Evolutionary conservation across 2,888 invertebrate species (phyloP).

Genomic region (Eupithecia dodoneata): DNA sequence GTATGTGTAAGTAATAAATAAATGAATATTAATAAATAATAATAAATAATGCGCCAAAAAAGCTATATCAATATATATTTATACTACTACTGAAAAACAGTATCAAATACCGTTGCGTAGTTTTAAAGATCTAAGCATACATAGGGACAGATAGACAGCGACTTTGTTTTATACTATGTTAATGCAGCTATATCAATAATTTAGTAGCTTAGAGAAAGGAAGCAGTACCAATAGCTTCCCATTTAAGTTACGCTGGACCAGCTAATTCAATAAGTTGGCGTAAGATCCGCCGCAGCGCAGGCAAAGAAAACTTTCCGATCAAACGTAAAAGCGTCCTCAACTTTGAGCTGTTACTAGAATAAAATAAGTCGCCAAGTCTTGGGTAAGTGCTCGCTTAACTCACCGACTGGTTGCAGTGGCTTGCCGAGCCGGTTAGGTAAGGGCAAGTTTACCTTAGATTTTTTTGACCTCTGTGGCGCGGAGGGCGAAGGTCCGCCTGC

Average conservation of each 20-base stretch:
- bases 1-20: too few species aligned
- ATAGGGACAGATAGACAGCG: too few species aligned
- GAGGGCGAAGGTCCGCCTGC: too few species aligned
- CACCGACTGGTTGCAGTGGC: constrained; percentile 27
- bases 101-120: too few species aligned
- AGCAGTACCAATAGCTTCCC: not conserved
- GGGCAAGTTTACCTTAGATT: not conserved
- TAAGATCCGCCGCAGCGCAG: not conserved
- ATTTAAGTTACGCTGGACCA: not conserved
- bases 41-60: too few species aligned
- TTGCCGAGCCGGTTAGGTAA: constrained; percentile 23
- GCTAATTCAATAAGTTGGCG: not conserved
- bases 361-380: constrained; percentile 15
- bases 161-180: too few species aligned
- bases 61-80: too few species aligned
- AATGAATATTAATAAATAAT: too few species aligned
- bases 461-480: not conserved
- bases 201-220: too few species aligned
- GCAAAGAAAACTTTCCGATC: constrained; percentile 32
- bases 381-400: constrained; percentile 47
- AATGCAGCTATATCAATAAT: too few species aligned
- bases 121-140: too few species aligned
- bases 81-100: too few species aligned
- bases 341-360: constrained; percentile 18
- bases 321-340: constrained; percentile 30